Conservation (phyloP, 1,140 invertebrate genomes). For the Rhizoglyphus robini region DNA sequence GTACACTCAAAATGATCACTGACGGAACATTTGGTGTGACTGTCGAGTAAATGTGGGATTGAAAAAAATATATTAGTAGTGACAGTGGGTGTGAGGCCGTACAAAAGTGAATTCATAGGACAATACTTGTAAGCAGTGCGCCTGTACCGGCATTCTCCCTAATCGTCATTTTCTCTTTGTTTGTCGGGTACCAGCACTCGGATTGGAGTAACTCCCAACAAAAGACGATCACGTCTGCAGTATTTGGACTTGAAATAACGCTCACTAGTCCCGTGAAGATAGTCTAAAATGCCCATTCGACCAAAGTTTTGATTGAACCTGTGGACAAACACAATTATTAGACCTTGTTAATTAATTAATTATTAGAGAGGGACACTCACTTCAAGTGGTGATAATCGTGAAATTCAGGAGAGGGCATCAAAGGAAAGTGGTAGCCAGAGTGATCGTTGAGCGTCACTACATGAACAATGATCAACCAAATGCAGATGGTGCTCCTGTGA, state of each 20-base stretch:
- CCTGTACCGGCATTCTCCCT: no score
- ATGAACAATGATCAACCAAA: constrained; percentile 66
- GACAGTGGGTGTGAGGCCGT: no score
- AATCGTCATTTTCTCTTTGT: neutral
- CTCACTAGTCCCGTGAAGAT: constrained; percentile 67
- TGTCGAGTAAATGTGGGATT: no score
- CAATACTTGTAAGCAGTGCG: no score
- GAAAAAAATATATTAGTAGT: no score
- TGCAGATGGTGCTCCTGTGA: constrained; percentile 63
- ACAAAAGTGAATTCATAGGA: no score
- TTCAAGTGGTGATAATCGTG: constrained; percentile 82
- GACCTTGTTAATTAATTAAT: no score
- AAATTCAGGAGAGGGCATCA: constrained; percentile 73
- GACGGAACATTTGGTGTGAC: no score
- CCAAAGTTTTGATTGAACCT: constrained; percentile 76
- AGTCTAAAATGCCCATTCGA: constrained; percentile 65
- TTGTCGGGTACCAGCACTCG: constrained; percentile 55
- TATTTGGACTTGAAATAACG: constrained; percentile 55
- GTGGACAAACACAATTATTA: constrained; percentile 24
- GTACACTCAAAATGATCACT: no score
- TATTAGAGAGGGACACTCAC: constrained; percentile 40
- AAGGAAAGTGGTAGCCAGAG: constrained; percentile 74
- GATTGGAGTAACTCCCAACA: constrained; percentile 59
- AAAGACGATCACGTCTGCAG: constrained; percentile 60
- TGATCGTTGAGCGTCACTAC: constrained; percentile 68